phyloP scores from a whole-genome alignment of 2,888 invertebrate genomes.

The Apoderus coryli region DNA sequence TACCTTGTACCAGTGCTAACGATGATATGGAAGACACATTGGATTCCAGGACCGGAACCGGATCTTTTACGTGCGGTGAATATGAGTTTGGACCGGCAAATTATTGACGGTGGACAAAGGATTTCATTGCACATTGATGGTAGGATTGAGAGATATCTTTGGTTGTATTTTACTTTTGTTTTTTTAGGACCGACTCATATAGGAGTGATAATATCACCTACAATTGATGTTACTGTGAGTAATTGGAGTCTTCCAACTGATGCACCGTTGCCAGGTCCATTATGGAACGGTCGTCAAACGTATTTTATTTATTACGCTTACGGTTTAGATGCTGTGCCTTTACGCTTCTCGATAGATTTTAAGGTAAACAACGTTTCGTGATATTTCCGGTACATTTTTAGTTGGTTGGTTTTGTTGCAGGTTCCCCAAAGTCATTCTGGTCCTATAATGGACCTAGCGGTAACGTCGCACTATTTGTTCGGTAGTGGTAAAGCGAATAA shows the following conservation, averaged over 20 bases:
- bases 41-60: constrained; percentile 41
- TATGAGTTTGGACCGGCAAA: constrained; percentile 33
- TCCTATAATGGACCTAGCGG: constrained; percentile 40
- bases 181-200: constrained; percentile 51
- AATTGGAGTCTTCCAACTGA: constrained; percentile 44
- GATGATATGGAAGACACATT: constrained; percentile 50
- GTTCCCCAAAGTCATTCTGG: constrained; percentile 30
- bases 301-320: constrained; percentile 57
- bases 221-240: constrained; percentile 37
- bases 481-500: constrained; percentile 37
- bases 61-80: constrained; percentile 35
- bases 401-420: constrained; percentile 22
- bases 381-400: not conserved
- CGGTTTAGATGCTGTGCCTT: constrained; percentile 41
- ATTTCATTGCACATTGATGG: constrained; percentile 38
- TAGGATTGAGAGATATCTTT: constrained; percentile 19
- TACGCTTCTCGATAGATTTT: constrained; percentile 44
- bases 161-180: constrained; percentile 6
- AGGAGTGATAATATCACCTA: constrained; percentile 48
- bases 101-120: constrained; percentile 29
- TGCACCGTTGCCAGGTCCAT: constrained; percentile 38
- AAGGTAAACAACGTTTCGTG: constrained; percentile 35
- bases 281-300: constrained; percentile 40
- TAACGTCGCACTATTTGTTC: constrained; percentile 46
- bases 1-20: constrained; percentile 61